Conservation (phyloP, 2,113 vertebrate genomes). For the Tauraco erythrolophus region DNA sequence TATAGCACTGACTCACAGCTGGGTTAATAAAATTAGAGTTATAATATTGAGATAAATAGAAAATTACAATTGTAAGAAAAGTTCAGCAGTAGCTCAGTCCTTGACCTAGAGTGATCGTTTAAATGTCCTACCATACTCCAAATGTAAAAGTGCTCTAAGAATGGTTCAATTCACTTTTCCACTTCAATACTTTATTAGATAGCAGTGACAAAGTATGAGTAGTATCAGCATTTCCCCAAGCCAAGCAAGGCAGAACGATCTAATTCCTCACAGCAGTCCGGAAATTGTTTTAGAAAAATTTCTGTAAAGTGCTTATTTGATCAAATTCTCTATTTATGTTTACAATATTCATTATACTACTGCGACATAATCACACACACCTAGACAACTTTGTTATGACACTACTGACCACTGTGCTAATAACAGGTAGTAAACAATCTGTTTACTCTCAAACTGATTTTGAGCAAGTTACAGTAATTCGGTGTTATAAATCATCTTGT, state of each 20-base stretch:
- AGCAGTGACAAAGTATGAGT: not conserved
- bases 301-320: not conserved
- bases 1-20: not conserved
- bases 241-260: not conserved
- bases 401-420: constrained; percentile 40
- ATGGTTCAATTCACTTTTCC: constrained; percentile 15
- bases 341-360: not conserved
- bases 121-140: not conserved
- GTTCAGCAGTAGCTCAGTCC: not conserved
- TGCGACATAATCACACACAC: not conserved
- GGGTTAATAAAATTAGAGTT: not conserved
- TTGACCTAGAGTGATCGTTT: not conserved
- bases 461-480: constrained; percentile 26
- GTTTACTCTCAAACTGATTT: constrained; percentile 22
- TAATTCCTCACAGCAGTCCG: not conserved
- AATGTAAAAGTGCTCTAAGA: not conserved
- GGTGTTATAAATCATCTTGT: not conserved
- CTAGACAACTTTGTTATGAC: constrained; percentile 16
- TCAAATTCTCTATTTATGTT: constrained; percentile 19
- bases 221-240: not conserved
- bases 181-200: not conserved
- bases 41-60: not conserved
- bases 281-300: not conserved
- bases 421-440: constrained; percentile 21
- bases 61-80: not conserved